phyloP scores from a whole-genome alignment of 2,888 invertebrate species.

The Yponomeuta cagnagella region DNA sequence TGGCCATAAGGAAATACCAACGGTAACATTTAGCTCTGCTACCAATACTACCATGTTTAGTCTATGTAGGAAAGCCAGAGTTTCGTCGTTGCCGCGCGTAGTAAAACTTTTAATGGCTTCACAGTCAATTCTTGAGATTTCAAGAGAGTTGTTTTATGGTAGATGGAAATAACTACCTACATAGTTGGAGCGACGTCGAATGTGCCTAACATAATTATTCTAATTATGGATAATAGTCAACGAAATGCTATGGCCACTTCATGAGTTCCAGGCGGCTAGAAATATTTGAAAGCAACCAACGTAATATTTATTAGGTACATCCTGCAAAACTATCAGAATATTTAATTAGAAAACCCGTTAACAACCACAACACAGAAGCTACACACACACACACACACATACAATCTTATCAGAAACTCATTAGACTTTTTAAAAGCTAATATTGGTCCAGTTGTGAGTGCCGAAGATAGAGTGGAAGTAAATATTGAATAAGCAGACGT shows the following conservation, averaged over 20 bases:
- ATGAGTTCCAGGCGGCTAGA: not conserved
- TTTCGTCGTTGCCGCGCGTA: not conserved
- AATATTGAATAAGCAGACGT: not conserved
- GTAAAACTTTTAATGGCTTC: constrained; percentile 12
- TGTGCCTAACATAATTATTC: not conserved
- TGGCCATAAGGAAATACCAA: constrained; percentile 1
- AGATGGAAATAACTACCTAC: not conserved
- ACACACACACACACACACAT: not conserved
- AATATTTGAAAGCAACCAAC: not conserved
- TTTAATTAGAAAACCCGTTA: not conserved
- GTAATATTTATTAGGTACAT: not conserved
- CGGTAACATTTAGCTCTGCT: not conserved
- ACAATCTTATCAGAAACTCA: not conserved
- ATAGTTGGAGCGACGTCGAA: not conserved
- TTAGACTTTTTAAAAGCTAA: constrained; percentile 1
- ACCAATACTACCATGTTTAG: not conserved
- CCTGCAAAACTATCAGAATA: not conserved
- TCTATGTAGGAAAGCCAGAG: not conserved
- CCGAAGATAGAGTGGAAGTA: not conserved
- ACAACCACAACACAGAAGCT: not conserved
- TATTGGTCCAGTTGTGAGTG: not conserved
- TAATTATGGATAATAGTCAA: not conserved
- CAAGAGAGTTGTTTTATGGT: not conserved
- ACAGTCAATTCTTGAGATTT: not conserved
- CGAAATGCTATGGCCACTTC: not conserved